Base-by-base conservation (phyloP, 2,113 vertebrate species). In the Elgaria multicarinata region DNA sequence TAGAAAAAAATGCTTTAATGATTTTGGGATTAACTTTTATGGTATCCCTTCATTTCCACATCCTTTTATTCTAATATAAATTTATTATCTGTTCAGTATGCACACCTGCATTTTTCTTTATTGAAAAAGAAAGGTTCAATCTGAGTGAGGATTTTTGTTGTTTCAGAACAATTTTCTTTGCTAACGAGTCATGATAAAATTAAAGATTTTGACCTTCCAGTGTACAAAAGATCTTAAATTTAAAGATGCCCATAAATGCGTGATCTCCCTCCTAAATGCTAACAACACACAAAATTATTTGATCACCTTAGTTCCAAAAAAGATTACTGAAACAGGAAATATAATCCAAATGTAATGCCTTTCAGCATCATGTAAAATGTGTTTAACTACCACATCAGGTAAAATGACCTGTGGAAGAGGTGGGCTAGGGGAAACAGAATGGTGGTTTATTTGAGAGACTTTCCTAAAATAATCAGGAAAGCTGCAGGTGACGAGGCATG, bases 1-100 rank as follows among this genome's bases (percentile, higher is more conserved):
- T 91, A 87, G 85, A 31, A 91, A 77, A 85, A 91, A 91, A 83
- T 78, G 64, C 72, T 91, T 87, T 84, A 87, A 91, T 72, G 79
- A 91, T 46, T 87, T 84, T 46, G 46, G 81, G 74, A 78, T 36
- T 39, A 75, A 14, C 0, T 50, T 84, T 74, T 86, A 76, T 69
- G 31, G 26, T 80, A 31, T 58, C 71, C 69, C 18, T 81, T 80
- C 71, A 53, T 83, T 89, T 86, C 53, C 42, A 69, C 1, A 26
- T 89, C 22, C 16, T 90, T 22, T 76, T 89, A 50, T 26, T 86
- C 76, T 91, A 58, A 81, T 24, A 90, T 33, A 12, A 83, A 80
- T 90, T 90, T 87, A 58, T 81, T 77, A 74, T 83, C 1, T 53
- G 82, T 36, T 91, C 36, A 88, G 6, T 55, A 67, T 66, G 89